Conservation (phyloP, 2,113 vertebrate species). For the Oncorhynchus clarkii region DNA sequence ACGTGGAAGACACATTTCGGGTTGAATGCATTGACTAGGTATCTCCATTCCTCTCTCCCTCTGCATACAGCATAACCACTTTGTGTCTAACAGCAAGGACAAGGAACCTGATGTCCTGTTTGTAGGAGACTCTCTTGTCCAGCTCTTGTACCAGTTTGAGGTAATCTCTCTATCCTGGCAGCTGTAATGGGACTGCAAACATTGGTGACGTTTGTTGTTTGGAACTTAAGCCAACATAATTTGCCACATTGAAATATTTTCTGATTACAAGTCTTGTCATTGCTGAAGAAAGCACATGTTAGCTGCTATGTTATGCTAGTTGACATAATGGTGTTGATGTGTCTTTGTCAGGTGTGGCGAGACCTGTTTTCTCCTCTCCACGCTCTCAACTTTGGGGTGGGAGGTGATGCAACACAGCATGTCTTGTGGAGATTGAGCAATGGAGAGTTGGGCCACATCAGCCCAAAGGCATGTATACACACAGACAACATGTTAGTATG, state of each 20-base stretch:
- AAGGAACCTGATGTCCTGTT: slow-evolving; percentile 88
- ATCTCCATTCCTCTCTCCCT: background rate
- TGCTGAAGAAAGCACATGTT: no score
- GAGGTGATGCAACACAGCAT: slow-evolving; percentile 86
- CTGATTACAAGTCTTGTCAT: no score
- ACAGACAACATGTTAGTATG: background rate
- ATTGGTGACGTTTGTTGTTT: no score
- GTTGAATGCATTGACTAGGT: no score
- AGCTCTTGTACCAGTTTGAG: slow-evolving; percentile 88
- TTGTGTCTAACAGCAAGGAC: slow-evolving; percentile 85
- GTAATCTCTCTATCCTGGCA: slow-evolving; percentile 55
- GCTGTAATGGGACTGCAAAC: no score
- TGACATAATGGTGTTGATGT: background rate
- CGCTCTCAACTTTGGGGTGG: slow-evolving; percentile 86
- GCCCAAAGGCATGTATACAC: slow-evolving; percentile 85
- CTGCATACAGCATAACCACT: slow-evolving; percentile 79
- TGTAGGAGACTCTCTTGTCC: slow-evolving; percentile 85
- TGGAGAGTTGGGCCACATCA: slow-evolving; percentile 86
- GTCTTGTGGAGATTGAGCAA: slow-evolving; percentile 88
- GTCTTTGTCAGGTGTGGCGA: slow-evolving; percentile 80
- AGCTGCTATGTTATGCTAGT: no score
- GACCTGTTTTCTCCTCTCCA: slow-evolving; percentile 89
- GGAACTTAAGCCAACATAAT: no score
- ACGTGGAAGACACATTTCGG: no score
- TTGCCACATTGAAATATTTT: no score